Base-by-base conservation (phyloP, 30 jellyfish, hydroid and myxozoan genomes). In the Calvadosia cruxmelitensis region DNA sequence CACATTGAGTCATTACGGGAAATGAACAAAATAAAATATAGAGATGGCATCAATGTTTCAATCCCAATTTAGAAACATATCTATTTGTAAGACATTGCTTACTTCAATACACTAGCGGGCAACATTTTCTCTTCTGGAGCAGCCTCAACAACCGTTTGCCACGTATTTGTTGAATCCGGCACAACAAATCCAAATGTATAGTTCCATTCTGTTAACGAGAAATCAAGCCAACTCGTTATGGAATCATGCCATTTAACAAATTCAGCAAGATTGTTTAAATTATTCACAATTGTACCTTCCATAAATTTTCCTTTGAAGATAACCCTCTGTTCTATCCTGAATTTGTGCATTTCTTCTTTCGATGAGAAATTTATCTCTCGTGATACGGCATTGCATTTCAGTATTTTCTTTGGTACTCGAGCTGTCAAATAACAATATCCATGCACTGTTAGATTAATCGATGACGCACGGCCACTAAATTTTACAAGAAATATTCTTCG, bases 101-200 rank as follows among this genome's bases (percentile, higher is more conserved):
- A 87, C 96, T 87, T 87, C 71, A 87, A 71, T 7, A 87, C 96
- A 71, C 69, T 87, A 25, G 96, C 96, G 5, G 96, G 96, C 96
- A 87, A 77, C 96, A 87, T 87, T 70, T 87, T 93, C 34, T 81
- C 82, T 31, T 90, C 79, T n/a, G 96, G 94, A 3, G 96, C 96
- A 27, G 96, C 96, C 73, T 87, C 96, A 31, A 87, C 79, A 20
- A 87, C 33, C 0, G 96, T 77, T 70, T 87, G 96, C 96, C 96
- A 87, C 1, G 96, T 87, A 71, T 87, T 87, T 30, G 96, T 87
- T 64, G 96, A 87, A 5, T 87, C 94, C 31, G 96, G 96, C 42
- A 87, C 79, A 27, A 87, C 96, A 75, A 87, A 87, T 62, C 96
- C 96, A 72, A 87, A 87, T 72, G 79, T 93, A 48, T 77, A 87